Base-by-base conservation (phyloP, 2,797 vertebrate genomes). In the Crenichthys baileyi region DNA sequence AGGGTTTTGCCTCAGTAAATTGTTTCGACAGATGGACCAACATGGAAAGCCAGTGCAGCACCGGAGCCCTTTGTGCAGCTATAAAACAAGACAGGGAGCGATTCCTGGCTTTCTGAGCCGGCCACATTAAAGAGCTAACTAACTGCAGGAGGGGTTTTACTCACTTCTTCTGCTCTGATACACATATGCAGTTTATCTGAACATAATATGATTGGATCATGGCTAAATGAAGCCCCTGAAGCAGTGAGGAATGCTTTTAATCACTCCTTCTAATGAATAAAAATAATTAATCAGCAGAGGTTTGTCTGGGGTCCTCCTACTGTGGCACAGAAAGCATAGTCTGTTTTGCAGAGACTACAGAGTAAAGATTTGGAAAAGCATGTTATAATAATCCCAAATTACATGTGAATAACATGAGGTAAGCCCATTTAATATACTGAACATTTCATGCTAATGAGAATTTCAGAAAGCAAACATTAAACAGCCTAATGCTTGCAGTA, bases 351-450 rank as follows among this genome's bases (percentile, higher is more conserved):
- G 39, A 73, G 71, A 88, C 87, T 85, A 84, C 73, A 71, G 75
- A 26, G 79, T 79, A 80, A 85, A 87, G 72, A 79, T 81, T 78
- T 31, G 46, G 75, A 41, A 55, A 48, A n/a, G 15, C 9, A 48
- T 55, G 50, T 8, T 6, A 46, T 18, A 74, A 60, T 31, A 12
- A 61, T n/a, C 68, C n/a, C 5, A 16, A 31, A 44, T 74, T 60
- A 44, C 39, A 31, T 29, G 13, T 60, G 24, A 88, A 76, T 82
- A 82, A 86, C 76, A 85, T 4, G 26, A 87, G 72, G 60, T 46
- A 65, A 78, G 51, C 76, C 85, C 83, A 71, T 87, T 90, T 81
- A 85, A 87, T 85, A 90, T 63, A 20, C 16, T 31, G 61, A 63
- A 36, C 77, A 79, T 83, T 84, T 80, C 79, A 83, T 7, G 56